Evolutionary conservation across 2,888 invertebrate genomes (phyloP), one percentile per base, ranked within the genome.

Genomic region (Caenorhabditis angaria): DNA sequence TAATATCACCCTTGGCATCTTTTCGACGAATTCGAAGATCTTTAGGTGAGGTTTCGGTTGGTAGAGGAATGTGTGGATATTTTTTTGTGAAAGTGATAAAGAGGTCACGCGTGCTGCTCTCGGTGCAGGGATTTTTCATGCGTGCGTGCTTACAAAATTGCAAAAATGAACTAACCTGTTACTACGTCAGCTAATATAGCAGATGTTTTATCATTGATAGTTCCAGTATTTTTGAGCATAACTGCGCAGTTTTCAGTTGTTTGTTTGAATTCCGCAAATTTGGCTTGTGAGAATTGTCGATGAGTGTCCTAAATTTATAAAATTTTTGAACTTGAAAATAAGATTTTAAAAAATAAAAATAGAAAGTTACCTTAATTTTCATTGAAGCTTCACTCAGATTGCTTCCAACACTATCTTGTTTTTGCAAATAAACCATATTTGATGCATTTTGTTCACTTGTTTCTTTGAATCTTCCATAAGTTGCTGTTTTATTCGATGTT

Each of bases 191-290:
- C 82, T 65, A 82, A 68, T 2, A 70, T 80, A 8, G 67, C 66
- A 28, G 70, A 63, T 12, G 80, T 76, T 27, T 76, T 74, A 66
- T 77, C 83, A 27, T 75, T 73, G 10, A 74, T 60, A 25, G 72
- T 77, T 25, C 83, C 86, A 28, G 82, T 76, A 65, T 82, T 81
- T 74, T 84, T 83, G 80, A 86, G 76, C 76, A 86, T 61, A 29
- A 86, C 84, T 41, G 84, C 80, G 56, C 86, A 86, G 61, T 71
- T 77, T 65, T 86, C 85, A n/a, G 73, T 72, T 18, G 75, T 76
- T 57, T 82, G 73, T 29, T 71, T 74, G 61, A 74, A 84, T 58
- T 85, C 85, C 55, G 76, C 58, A 28, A 81, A 67, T 29, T 75
- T 58, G n/a, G 70, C 67, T 50, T 67, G 71, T 5, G 74, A 71